Percentiles rank a stretch among this genome's conserved stretches.
Conservation (phyloP, 1,140 invertebrate species). For the Drosophila nigromelanica region DNA sequence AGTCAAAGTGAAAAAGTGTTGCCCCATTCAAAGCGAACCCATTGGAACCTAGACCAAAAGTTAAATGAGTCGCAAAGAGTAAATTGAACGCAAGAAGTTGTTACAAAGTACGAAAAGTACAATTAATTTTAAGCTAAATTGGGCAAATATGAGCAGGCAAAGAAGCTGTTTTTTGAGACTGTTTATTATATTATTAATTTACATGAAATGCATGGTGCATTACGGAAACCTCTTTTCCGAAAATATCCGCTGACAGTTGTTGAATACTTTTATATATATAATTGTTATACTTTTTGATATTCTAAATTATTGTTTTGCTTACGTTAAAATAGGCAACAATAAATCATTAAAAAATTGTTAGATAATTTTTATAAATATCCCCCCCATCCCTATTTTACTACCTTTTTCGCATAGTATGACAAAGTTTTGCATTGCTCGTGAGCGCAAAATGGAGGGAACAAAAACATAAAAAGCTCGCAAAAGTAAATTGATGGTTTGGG, state of each 20-base stretch:
- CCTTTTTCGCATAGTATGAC: not conserved
- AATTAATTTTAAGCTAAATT: constrained; percentile 19
- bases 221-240: too few species aligned
- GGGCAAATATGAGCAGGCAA: too few species aligned
- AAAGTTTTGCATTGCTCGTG: not conserved
- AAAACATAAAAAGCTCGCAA: constrained; percentile 12
- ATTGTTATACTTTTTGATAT: too few species aligned
- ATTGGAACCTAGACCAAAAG: constrained; percentile 16
- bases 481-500: constrained; percentile 6
- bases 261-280: too few species aligned
- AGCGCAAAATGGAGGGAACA: not conserved
- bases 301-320: too few species aligned
- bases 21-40: not conserved
- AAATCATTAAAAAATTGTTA: constrained; percentile 1
- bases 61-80: constrained; percentile 53
- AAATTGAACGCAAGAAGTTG: constrained; percentile 9
- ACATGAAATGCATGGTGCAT: too few species aligned
- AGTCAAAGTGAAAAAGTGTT: constrained; percentile 6
- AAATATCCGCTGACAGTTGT: too few species aligned
- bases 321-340: too few species aligned
- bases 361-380: not conserved
- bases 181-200: too few species aligned
- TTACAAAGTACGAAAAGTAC: not conserved
- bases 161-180: too few species aligned
- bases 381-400: not conserved